These are phyloP conservation scores for Meloidogyne exigua DNA, from an alignment of 1,140 invertebrate species.

Conservation along the genomic window DNA sequence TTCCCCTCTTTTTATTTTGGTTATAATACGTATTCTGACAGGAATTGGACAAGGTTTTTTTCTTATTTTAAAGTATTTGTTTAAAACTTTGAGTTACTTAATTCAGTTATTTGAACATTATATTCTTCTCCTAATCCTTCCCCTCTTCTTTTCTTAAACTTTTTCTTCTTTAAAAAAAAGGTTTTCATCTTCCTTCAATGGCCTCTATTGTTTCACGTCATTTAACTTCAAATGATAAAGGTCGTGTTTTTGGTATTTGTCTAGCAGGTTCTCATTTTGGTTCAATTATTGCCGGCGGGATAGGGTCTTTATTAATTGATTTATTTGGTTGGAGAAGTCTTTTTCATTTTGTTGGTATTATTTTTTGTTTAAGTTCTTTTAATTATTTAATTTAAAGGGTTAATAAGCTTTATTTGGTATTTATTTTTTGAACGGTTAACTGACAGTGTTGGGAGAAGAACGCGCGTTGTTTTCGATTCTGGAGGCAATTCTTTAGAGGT, in stretches of 20 bases:
- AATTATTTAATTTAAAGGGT: conserved; percentile 64
- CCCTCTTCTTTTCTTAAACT: not conserved
- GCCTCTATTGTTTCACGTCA: conserved; percentile 74
- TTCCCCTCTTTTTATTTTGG: conserved; percentile 69
- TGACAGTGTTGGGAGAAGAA: conserved; percentile 60
- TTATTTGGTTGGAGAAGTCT: conserved; percentile 73
- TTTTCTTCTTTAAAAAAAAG: conserved; percentile 48
- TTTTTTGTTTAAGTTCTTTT: conserved; percentile 29
- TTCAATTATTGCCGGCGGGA: conserved; percentile 72
- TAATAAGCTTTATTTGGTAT: conserved; percentile 69
- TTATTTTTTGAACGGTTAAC: conserved; percentile 62
- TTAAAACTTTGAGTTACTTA: too few relatives aligned
- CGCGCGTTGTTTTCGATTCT: conserved; percentile 30
- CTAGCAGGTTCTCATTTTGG: conserved; percentile 70
- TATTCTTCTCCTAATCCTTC: not conserved
- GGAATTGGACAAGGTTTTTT: conserved; percentile 72
- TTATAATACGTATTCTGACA: conserved; percentile 70
- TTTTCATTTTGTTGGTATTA: conserved; percentile 73
- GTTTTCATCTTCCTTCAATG: conserved; percentile 74
- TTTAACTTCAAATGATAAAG: conserved; percentile 71
- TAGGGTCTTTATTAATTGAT: conserved; percentile 73
- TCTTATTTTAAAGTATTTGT: conserved; percentile 12
- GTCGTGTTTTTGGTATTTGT: conserved; percentile 73
- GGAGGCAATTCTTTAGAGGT: not conserved
- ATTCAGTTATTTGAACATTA: too few relatives aligned